Percentiles rank a stretch among this genome's conserved stretches.
These are phyloP conservation scores for Polypedilum pembai DNA, from an alignment of 1,140 invertebrate species.

Conservation along the genomic window DNA sequence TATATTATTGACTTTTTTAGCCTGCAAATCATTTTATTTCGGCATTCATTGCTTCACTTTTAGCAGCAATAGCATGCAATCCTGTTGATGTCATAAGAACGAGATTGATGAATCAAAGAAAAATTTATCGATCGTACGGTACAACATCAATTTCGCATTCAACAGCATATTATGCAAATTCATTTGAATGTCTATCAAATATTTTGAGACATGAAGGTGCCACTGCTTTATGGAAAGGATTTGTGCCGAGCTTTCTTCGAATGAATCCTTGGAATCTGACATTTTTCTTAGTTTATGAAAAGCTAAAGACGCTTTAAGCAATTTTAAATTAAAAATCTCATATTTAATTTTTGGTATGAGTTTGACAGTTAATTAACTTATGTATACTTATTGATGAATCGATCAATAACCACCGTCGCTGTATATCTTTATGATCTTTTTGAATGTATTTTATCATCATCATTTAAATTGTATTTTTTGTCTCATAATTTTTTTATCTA, in stretches of 20 bases:
- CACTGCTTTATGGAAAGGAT: slow-evolving; percentile 88
- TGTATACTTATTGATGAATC: no score
- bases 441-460: no score
- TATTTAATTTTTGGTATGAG: no score
- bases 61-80: slow-evolving; percentile 86
- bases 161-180: slow-evolving; percentile 43
- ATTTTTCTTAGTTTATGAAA: slow-evolving; percentile 94
- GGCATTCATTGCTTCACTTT: slow-evolving; percentile 84
- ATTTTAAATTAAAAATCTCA: no score
- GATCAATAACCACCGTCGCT: no score
- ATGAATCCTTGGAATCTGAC: slow-evolving; percentile 98
- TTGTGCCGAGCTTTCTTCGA: slow-evolving; percentile 87
- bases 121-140: slow-evolving; percentile 49
- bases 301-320: slow-evolving; percentile 56
- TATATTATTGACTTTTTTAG: slow-evolving; percentile 40
- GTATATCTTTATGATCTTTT: no score
- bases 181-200: background rate
- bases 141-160: slow-evolving; percentile 34
- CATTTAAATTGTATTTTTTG: no score
- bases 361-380: no score
- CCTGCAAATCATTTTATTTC: slow-evolving; percentile 83
- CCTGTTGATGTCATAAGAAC: slow-evolving; percentile 93
- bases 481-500: no score
- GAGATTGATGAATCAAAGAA: slow-evolving; percentile 81
- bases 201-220: slow-evolving; percentile 60